Percentiles rank a stretch among this genome's conserved stretches.
Conservation (phyloP, 1,140 invertebrate genomes). For the Carposina sasakii region DNA sequence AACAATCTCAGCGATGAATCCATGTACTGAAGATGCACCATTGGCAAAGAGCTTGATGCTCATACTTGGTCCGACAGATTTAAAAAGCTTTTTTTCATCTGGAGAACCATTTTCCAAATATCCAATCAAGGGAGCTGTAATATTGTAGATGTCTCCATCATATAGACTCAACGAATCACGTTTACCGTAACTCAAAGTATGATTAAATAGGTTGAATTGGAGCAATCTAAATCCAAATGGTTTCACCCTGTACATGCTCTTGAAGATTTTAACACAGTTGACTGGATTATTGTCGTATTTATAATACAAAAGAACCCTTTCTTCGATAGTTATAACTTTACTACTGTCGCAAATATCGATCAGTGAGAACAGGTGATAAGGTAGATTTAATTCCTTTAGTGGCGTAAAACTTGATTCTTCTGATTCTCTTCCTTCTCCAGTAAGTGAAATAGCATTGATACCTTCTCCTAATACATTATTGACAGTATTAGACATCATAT, state of each 20-base stretch:
- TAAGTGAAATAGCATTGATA: constrained; percentile 90
- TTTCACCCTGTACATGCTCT: constrained; percentile 86
- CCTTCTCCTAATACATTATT: constrained; percentile 91
- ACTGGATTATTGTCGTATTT: constrained; percentile 97
- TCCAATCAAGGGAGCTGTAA: constrained; percentile 81
- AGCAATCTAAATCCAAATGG: constrained; percentile 91
- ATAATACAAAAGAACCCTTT: constrained; percentile 94
- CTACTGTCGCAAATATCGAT: constrained; percentile 96
- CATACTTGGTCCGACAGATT: constrained; percentile 83
- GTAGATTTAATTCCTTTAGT: constrained; percentile 87
- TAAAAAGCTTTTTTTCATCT: constrained; percentile 84
- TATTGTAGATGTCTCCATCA: constrained; percentile 94
- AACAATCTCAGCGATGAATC: constrained; percentile 98
- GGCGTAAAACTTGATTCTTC: constrained; percentile 90
- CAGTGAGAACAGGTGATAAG: constrained; percentile 95
- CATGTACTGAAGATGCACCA: constrained; percentile 92
- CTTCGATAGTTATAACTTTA: constrained; percentile 92
- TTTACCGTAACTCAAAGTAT: constrained; percentile 84
- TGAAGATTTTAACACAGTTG: constrained; percentile 98
- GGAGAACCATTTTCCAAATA: constrained; percentile 80
- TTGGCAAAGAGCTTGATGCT: constrained; percentile 95
- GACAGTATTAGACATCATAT: constrained; percentile 81
- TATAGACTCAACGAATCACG: constrained; percentile 90
- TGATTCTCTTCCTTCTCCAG: constrained; percentile 92
- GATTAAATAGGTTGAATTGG: constrained; percentile 96